Conservation (phyloP, 2,797 vertebrate species). For the Phalloptychus januarius region DNA sequence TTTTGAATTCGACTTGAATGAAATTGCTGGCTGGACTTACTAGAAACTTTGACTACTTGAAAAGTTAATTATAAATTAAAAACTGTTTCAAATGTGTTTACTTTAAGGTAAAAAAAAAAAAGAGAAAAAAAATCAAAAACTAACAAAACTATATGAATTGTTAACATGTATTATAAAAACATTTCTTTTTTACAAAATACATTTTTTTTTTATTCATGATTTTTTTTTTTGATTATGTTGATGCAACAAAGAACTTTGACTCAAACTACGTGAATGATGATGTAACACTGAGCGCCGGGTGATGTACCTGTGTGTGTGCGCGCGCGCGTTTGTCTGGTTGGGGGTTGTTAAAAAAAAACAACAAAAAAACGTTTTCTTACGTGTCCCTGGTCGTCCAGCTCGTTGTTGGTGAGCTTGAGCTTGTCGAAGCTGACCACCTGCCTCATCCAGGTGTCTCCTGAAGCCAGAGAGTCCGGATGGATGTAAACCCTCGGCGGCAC, state of each 20-base stretch:
- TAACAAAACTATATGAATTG: too few relatives aligned
- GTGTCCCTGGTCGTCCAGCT: slow-evolving; percentile 97
- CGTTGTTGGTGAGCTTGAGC: slow-evolving; percentile 97
- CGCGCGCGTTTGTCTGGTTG: too few relatives aligned
- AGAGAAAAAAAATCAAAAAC: too few relatives aligned
- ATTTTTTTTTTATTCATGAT: too few relatives aligned
- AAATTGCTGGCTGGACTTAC: neutral
- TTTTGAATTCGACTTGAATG: too few relatives aligned
- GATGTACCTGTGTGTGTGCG: too few relatives aligned
- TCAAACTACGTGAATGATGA: neutral
- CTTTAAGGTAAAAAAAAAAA: neutral
- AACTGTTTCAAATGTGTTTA: neutral
- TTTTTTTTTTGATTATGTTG: too few relatives aligned
- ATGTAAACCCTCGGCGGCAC: slow-evolving; percentile 95
- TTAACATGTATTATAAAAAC: too few relatives aligned
- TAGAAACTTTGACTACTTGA: neutral
- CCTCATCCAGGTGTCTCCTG: slow-evolving; percentile 97
- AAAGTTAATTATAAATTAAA: neutral
- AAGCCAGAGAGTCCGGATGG: slow-evolving; percentile 95
- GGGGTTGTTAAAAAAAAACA: neutral
- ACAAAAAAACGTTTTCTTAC: slow-evolving; percentile 77
- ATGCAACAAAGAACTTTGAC: neutral
- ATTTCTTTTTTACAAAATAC: too few relatives aligned
- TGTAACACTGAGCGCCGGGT: too few relatives aligned
- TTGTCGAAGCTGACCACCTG: slow-evolving; percentile 99